Conservation (phyloP, 2,888 invertebrate genomes). For the Oscheius sp. region DNA sequence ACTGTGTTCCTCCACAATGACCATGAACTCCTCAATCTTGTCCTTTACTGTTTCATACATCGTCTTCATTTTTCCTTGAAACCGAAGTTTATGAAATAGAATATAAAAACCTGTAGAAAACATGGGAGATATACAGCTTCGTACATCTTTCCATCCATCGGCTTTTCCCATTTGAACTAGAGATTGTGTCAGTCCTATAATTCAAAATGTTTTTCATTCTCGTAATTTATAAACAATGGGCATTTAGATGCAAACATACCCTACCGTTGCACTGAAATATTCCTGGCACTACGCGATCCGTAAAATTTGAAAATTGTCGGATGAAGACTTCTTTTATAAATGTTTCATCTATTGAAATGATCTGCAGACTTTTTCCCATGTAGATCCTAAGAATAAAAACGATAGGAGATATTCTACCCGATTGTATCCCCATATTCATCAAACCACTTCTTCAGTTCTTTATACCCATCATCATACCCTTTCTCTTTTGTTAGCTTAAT, state of each 20-base stretch:
- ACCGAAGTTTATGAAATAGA: neutral
- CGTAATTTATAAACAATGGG: too few species aligned
- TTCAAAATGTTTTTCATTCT: too few species aligned
- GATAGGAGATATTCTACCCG: too few species aligned
- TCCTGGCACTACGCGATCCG: slow-evolving; percentile 44
- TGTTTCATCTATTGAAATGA: slow-evolving; percentile 51
- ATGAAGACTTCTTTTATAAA: slow-evolving; percentile 60
- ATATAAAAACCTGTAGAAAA: slow-evolving; percentile 26
- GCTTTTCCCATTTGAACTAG: slow-evolving; percentile 31
- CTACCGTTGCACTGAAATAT: slow-evolving; percentile 33
- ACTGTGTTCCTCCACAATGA: slow-evolving; percentile 43
- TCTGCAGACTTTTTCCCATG: slow-evolving; percentile 46
- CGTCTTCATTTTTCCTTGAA: slow-evolving; percentile 44
- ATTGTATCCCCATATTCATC: slow-evolving; percentile 40
- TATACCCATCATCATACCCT: slow-evolving; percentile 41
- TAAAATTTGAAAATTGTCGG: slow-evolving; percentile 60
- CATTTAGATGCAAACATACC: neutral
- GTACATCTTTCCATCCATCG: slow-evolving; percentile 39
- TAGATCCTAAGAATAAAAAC: too few species aligned
- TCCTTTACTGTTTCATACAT: slow-evolving; percentile 44
- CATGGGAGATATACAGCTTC: slow-evolving; percentile 29
- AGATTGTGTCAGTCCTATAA: slow-evolving; percentile 18
- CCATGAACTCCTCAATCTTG: slow-evolving; percentile 42
- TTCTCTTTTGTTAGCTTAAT: slow-evolving; percentile 29
- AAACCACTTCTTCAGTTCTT: slow-evolving; percentile 26